Percentiles rank a stretch among this genome's conserved stretches.
Evolutionary conservation across 2,113 vertebrate species (phyloP).

Genomic region (Upupa epops): DNA sequence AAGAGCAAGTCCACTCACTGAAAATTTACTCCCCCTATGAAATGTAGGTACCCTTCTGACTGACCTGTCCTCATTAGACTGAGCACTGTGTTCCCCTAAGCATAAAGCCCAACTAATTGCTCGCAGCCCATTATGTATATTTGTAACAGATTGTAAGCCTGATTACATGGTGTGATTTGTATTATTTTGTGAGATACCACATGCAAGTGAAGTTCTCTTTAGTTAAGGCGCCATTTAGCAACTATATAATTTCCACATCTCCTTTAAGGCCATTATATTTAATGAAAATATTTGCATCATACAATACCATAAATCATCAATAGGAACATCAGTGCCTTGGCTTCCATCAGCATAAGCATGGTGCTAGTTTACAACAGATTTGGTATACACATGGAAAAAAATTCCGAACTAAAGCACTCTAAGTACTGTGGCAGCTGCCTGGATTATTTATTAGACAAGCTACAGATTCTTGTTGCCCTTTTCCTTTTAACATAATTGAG

Average conservation of each 20-base stretch:
- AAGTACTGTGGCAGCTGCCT: neutral
- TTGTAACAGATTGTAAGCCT: neutral
- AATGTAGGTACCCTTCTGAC: neutral
- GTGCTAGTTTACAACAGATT: neutral
- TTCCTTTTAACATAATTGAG: neutral
- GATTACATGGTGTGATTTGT: neutral
- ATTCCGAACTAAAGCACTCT: neutral
- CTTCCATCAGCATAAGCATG: neutral
- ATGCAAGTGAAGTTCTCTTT: neutral
- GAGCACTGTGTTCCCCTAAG: neutral
- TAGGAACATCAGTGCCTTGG: neutral
- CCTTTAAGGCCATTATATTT: neutral
- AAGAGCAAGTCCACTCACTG: neutral
- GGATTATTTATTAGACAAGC: neutral
- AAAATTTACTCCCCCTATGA: neutral
- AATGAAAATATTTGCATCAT: neutral
- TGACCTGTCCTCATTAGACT: neutral
- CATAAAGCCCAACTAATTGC: neutral
- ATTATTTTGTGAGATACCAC: neutral
- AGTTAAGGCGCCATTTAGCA: neutral
- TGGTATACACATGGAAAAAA: neutral
- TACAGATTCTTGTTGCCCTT: neutral
- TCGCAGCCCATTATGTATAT: neutral
- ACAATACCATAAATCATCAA: neutral
- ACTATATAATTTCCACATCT: neutral